Evolutionary conservation across 2,888 invertebrate species (phyloP).

Genomic region (Eupithecia insigniata): DNA sequence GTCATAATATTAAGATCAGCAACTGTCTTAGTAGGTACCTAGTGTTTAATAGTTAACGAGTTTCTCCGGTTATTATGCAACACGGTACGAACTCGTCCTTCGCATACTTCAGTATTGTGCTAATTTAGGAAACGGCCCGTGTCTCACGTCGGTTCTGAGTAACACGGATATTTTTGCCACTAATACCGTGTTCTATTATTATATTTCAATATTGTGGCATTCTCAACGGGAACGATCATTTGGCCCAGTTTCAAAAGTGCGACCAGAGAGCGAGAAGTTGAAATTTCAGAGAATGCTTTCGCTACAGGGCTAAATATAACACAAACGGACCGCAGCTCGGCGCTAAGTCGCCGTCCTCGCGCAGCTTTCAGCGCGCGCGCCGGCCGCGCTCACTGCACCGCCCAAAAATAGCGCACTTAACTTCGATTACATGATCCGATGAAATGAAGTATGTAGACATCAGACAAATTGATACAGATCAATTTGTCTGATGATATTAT

Average conservation of each 20-base stretch:
- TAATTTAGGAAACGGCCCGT: slow-evolving; percentile 68
- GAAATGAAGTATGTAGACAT: slow-evolving; percentile 27
- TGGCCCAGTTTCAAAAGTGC: slow-evolving; percentile 84
- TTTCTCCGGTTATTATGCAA: slow-evolving; percentile 55
- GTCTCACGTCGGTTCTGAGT: slow-evolving; percentile 74
- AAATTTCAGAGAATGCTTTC: slow-evolving; percentile 80
- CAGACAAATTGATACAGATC: too few relatives aligned
- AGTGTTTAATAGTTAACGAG: background rate
- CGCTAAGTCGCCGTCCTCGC: slow-evolving; percentile 34
- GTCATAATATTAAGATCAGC: slow-evolving; percentile 1
- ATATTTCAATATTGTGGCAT: slow-evolving; percentile 83
- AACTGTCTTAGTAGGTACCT: background rate
- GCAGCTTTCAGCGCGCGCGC: slow-evolving; percentile 35
- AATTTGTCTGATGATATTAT: slow-evolving; percentile 40
- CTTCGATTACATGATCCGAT: slow-evolving; percentile 43
- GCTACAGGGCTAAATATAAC: slow-evolving; percentile 78
- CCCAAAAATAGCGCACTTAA: slow-evolving; percentile 65
- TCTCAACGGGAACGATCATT: slow-evolving; percentile 79
- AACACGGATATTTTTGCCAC: slow-evolving; percentile 79
- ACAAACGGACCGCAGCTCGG: slow-evolving; percentile 46
- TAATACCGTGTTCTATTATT: slow-evolving; percentile 78
- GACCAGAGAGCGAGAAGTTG: slow-evolving; percentile 79
- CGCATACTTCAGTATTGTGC: slow-evolving; percentile 75
- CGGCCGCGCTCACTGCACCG: slow-evolving; percentile 48
- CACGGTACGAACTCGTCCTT: slow-evolving; percentile 61